Percentiles rank a stretch among this genome's conserved stretches.
Evolutionary conservation across 2,888 invertebrate species (phyloP).

Genomic region (Coelopa pilipes): DNA sequence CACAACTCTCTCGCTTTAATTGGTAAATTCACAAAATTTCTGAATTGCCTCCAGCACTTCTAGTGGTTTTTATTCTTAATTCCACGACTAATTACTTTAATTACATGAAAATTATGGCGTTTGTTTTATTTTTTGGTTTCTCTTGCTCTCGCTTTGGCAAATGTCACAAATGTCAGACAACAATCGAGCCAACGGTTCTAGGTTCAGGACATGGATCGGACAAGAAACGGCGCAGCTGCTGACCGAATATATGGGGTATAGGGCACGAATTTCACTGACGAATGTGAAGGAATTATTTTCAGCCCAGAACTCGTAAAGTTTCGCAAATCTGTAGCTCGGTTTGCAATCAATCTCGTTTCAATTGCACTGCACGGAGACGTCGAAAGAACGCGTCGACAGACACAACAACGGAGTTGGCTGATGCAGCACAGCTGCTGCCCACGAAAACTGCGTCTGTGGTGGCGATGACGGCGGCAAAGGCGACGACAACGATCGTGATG

Average conservation of each 20-base stretch:
- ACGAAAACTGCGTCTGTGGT: background rate
- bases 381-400: slow-evolving; percentile 4
- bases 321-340: background rate
- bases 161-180: slow-evolving; percentile 22
- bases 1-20: background rate
- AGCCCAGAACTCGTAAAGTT: too few relatives aligned
- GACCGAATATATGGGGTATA: background rate
- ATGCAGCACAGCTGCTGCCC: slow-evolving; percentile 20
- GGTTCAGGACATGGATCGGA: slow-evolving; percentile 13
- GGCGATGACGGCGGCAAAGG: slow-evolving; percentile 13
- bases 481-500: slow-evolving; percentile 1
- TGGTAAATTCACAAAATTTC: background rate
- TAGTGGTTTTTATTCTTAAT: background rate
- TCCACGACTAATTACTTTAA: background rate
- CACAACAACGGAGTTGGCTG: slow-evolving; percentile 1
- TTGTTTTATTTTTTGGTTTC: background rate
- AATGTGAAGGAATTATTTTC: background rate
- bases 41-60: background rate
- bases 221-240: background rate
- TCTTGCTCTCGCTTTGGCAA: background rate
- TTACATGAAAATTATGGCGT: background rate
- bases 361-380: background rate
- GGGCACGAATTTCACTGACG: background rate
- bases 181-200: background rate
- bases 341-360: background rate